These are phyloP conservation scores for Microvelia longipes DNA, from an alignment of 1,140 invertebrate species.

Conservation along the genomic window DNA sequence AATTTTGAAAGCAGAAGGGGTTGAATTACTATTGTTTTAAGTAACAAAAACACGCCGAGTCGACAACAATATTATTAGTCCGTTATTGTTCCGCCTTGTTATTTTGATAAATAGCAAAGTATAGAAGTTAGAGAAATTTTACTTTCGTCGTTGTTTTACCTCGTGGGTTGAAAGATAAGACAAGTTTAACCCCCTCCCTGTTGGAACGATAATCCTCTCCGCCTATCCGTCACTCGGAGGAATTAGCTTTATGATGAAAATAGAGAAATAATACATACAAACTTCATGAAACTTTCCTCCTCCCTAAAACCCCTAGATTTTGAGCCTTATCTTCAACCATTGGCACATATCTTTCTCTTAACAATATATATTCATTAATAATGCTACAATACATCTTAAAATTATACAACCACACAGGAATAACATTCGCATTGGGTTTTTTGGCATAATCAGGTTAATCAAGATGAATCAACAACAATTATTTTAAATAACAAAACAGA, in stretches of 20 bases:
- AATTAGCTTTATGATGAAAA: neutral
- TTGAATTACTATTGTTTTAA: too few species aligned
- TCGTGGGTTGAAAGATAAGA: neutral
- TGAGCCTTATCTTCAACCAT: neutral
- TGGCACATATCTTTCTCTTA: neutral
- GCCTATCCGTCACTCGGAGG: neutral
- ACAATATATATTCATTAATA: neutral
- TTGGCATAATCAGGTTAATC: neutral
- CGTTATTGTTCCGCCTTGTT: conserved; percentile 17
- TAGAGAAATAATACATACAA: neutral
- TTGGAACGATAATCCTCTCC: neutral
- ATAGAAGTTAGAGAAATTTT: too few species aligned
- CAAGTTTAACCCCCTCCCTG: too few species aligned
- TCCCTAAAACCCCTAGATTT: neutral
- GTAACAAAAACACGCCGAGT: too few species aligned
- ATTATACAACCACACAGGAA: too few species aligned
- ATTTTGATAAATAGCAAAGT: conserved; percentile 16
- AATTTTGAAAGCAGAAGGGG: too few species aligned
- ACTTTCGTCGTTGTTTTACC: too few species aligned
- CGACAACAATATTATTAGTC: conserved; percentile 15
- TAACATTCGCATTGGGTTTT: too few species aligned
- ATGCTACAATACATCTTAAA: neutral
- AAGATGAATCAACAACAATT: neutral
- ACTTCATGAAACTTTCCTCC: too few species aligned
- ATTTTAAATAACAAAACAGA: neutral